Percentiles rank a stretch among this genome's conserved stretches.
Evolutionary conservation across 2,888 invertebrate species (phyloP).

Genomic region (Phanerotoma sp.): DNA sequence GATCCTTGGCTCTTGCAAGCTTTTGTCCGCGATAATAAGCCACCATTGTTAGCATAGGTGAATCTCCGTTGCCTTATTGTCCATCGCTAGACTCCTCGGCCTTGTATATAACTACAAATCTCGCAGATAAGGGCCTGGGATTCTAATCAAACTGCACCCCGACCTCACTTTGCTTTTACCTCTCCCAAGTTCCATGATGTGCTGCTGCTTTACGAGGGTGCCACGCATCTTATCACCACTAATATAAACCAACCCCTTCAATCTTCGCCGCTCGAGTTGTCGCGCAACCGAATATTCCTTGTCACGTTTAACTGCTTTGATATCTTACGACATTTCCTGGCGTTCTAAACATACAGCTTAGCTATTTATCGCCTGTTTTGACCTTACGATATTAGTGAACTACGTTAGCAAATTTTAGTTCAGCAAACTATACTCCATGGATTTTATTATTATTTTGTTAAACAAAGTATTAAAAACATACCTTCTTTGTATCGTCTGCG

Average conservation of each 20-base stretch:
- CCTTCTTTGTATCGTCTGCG: too few species aligned
- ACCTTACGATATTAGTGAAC: too few species aligned
- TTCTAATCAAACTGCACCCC: constrained; percentile 29
- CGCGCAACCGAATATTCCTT: constrained; percentile 11
- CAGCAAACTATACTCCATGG: too few species aligned
- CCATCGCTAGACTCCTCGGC: constrained; percentile 15
- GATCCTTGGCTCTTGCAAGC: constrained; percentile 36
- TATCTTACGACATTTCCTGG: background rate
- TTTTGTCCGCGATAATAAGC: constrained; percentile 55
- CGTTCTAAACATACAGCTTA: background rate
- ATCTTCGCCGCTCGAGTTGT: constrained; percentile 18
- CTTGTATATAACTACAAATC: constrained; percentile 26
- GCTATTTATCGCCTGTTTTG: too few species aligned
- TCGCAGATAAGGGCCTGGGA: constrained; percentile 34
- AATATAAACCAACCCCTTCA: constrained; percentile 18
- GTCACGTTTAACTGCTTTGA: constrained; percentile 3
- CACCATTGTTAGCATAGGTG: constrained; percentile 50
- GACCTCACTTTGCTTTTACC: constrained; percentile 19
- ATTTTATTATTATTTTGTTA: background rate
- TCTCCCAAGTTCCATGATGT: constrained; percentile 11
- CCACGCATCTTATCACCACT: constrained; percentile 30
- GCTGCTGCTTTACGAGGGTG: background rate
- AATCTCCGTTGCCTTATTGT: constrained; percentile 37
- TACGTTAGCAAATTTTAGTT: too few species aligned
- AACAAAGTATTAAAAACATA: background rate